Percentiles rank a stretch among this genome's conserved stretches.
These are phyloP conservation scores for Neodiprion lecontei DNA, from an alignment of 1,140 invertebrate species.

Conservation along the genomic window DNA sequence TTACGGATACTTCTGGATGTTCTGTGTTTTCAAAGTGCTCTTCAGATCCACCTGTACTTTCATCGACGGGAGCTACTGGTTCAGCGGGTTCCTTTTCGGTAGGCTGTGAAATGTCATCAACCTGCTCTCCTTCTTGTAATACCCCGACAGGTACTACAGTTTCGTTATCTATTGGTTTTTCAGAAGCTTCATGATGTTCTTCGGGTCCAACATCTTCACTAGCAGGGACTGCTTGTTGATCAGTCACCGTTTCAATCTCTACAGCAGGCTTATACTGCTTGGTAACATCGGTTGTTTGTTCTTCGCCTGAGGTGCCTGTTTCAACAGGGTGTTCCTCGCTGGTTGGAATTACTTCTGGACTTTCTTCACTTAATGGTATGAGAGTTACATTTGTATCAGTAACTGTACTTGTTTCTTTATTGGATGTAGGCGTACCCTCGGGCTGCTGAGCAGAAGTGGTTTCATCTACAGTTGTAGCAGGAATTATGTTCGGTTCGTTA, in stretches of 20 bases:
- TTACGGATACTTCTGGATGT: slow-evolving; percentile 10
- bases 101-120: slow-evolving; percentile 10
- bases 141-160: slow-evolving; percentile 11
- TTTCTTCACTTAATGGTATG: background rate
- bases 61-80: slow-evolving; percentile 23
- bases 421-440: background rate
- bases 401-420: background rate
- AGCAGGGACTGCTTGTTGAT: background rate
- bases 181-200: slow-evolving; percentile 22
- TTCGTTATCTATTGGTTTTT: slow-evolving; percentile 13
- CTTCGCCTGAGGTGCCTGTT: background rate
- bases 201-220: slow-evolving; percentile 17
- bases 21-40: slow-evolving; percentile 5
- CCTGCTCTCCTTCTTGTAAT: slow-evolving; percentile 17
- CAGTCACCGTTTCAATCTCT: slow-evolving; percentile 18
- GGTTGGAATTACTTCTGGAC: background rate
- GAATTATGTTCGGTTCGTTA: slow-evolving; percentile 21
- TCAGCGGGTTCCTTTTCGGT: slow-evolving; percentile 22
- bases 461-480: slow-evolving; percentile 16
- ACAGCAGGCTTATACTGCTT: slow-evolving; percentile 19
- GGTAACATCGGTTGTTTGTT: slow-evolving; percentile 8
- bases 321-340: background rate
- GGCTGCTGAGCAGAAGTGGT: background rate
- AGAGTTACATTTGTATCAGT: background rate
- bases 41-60: slow-evolving; percentile 20